These are phyloP conservation scores for Furnarius figulus DNA, from an alignment of 2,113 vertebrate species.

Conservation along the genomic window DNA sequence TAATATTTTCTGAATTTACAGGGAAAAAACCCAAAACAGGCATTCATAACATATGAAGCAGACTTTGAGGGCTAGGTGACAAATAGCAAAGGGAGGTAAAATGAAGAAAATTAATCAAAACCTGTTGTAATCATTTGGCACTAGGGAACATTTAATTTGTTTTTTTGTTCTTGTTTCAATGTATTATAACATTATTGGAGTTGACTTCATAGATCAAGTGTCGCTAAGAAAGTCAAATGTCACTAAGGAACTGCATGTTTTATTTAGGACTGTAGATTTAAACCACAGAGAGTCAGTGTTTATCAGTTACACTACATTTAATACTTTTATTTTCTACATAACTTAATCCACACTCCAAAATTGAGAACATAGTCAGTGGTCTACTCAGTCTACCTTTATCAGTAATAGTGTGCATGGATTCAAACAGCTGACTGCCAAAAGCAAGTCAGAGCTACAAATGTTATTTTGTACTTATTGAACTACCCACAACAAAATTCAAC, in stretches of 20 bases:
- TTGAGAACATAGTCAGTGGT: conserved; percentile 11
- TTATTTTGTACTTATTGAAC: neutral
- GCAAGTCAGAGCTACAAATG: neutral
- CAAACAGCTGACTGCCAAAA: neutral
- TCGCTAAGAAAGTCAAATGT: conserved; percentile 41
- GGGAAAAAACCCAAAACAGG: neutral
- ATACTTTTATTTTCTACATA: conserved; percentile 55
- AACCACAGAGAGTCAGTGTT: conserved; percentile 64
- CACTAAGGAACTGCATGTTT: conserved; percentile 63
- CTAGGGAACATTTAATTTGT: conserved; percentile 44
- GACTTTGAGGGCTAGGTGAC: neutral
- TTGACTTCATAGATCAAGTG: conserved; percentile 66
- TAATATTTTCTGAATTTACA: conserved; percentile 28
- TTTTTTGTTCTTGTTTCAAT: conserved; percentile 62
- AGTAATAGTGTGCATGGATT: neutral
- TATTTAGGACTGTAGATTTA: conserved; percentile 57
- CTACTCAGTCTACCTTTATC: neutral
- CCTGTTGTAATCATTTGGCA: conserved; percentile 61
- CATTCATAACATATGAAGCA: neutral
- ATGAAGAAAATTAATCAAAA: conserved; percentile 58
- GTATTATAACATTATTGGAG: conserved; percentile 65
- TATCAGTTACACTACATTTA: conserved; percentile 56
- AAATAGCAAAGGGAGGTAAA: conserved; percentile 47
- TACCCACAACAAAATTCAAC: neutral
- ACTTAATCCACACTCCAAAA: conserved; percentile 34